These are phyloP conservation scores for Numenius phaeopus DNA, from an alignment of 2,797 vertebrate species.

Conservation along the genomic window DNA sequence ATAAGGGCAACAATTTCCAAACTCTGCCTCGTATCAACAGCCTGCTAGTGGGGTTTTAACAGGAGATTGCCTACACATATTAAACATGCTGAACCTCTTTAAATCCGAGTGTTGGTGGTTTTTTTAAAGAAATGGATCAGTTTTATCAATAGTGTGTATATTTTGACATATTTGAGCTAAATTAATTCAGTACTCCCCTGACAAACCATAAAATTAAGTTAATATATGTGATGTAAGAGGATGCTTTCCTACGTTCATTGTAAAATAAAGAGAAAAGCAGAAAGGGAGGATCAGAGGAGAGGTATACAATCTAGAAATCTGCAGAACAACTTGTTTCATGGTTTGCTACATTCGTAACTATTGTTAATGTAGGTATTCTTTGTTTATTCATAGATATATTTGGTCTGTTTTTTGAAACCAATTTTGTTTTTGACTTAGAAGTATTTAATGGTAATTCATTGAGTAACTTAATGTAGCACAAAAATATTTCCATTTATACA, in stretches of 20 bases:
- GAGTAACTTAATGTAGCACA: background rate
- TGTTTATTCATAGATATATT: background rate
- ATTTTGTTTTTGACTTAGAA: background rate
- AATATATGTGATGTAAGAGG: background rate
- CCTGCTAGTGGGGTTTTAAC: background rate
- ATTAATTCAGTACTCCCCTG: background rate
- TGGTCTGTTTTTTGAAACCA: background rate
- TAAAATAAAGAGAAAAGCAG: background rate
- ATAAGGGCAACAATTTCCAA: background rate
- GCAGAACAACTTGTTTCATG: background rate
- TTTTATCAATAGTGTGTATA: rapidly evolving
- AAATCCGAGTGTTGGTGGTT: background rate
- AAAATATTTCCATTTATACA: background rate
- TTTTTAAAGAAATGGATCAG: background rate
- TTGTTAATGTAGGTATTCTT: background rate
- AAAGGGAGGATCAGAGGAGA: background rate
- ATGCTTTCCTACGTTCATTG: rapidly evolving
- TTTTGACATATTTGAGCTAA: background rate
- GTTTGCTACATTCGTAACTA: background rate
- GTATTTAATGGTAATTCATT: background rate
- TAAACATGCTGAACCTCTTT: background rate
- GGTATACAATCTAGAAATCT: background rate
- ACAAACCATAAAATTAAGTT: background rate
- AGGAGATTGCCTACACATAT: background rate
- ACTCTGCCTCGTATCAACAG: background rate